These are phyloP conservation scores for Eurois occulta DNA, from an alignment of 2,888 invertebrate genomes.

Conservation along the genomic window DNA sequence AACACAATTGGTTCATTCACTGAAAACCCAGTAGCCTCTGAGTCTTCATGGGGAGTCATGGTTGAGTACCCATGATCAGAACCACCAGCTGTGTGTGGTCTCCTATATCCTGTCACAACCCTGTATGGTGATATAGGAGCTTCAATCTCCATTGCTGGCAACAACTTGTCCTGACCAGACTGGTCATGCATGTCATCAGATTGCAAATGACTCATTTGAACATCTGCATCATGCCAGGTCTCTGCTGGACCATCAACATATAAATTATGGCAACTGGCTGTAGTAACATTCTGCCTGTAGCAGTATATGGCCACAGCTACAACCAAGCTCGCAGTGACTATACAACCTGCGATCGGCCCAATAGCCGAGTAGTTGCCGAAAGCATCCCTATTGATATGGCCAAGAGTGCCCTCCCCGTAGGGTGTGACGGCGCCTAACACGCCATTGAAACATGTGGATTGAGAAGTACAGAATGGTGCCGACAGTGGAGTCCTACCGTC, in stretches of 20 bases:
- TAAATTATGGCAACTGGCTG: slow-evolving; percentile 88
- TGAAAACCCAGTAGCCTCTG: slow-evolving; percentile 95
- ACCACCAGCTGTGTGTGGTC: slow-evolving; percentile 94
- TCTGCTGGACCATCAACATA: slow-evolving; percentile 88
- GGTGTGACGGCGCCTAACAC: slow-evolving; percentile 95
- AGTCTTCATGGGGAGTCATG: slow-evolving; percentile 97
- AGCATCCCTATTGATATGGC: slow-evolving; percentile 86
- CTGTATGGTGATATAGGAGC: slow-evolving; percentile 96
- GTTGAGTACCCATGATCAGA: slow-evolving; percentile 99
- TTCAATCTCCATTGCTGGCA: slow-evolving; percentile 91
- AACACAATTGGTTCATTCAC: slow-evolving; percentile 91
- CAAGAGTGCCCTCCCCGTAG: slow-evolving; percentile 93
- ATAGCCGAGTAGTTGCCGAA: slow-evolving; percentile 93
- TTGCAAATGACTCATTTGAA: slow-evolving; percentile 94
- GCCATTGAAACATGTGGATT: slow-evolving; percentile 96
- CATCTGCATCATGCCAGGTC: slow-evolving; percentile 89
- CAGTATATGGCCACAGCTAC: slow-evolving; percentile 96
- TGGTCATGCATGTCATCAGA: slow-evolving; percentile 92
- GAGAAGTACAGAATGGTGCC: slow-evolving; percentile 94
- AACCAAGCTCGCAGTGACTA: slow-evolving; percentile 95
- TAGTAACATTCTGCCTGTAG: slow-evolving; percentile 92
- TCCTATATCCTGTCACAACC: slow-evolving; percentile 94
- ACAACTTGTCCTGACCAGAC: slow-evolving; percentile 92
- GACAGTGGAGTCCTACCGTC: slow-evolving; percentile 93
- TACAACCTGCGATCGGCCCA: slow-evolving; percentile 96